Evolutionary conservation across 2,113 vertebrate species (phyloP).

Genomic region (Tauraco erythrolophus): DNA sequence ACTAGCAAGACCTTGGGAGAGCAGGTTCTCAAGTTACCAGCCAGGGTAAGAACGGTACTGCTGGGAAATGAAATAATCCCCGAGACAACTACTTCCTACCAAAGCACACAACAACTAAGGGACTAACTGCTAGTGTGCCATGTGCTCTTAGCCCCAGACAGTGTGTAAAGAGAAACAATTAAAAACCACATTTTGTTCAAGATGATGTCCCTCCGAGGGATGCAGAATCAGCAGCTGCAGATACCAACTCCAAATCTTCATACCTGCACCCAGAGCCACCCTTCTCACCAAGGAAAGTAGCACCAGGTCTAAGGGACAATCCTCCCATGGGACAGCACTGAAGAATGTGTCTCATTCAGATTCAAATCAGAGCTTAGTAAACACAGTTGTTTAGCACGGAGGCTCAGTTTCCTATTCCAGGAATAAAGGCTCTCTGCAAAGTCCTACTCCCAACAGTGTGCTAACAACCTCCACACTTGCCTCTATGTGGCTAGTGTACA

Average conservation of each 20-base stretch:
- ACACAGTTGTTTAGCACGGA: not conserved
- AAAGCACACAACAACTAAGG: not conserved
- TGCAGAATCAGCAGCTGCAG: not conserved
- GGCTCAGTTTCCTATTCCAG: not conserved
- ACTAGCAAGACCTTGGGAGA: not conserved
- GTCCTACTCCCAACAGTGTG: not conserved
- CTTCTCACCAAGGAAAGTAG: not conserved
- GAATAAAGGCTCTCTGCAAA: not conserved
- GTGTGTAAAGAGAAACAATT: not conserved
- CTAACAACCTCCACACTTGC: not conserved
- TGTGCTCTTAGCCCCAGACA: not conserved
- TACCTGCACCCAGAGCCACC: not conserved
- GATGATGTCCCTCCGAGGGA: fast-evolving
- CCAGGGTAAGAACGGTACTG: not conserved
- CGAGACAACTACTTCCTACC: not conserved
- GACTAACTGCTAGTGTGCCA: not conserved
- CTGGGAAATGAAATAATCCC: not conserved
- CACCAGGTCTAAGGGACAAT: no score
- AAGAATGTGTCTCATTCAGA: not conserved
- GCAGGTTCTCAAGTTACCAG: not conserved
- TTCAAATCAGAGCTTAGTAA: not conserved
- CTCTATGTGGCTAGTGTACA: fast-evolving
- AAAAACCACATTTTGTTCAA: not conserved
- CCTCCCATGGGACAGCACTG: not conserved
- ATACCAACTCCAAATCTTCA: not conserved